Evolutionary conservation across 1,140 invertebrate genomes (phyloP).

Genomic region (Trichonephila clavipes): DNA sequence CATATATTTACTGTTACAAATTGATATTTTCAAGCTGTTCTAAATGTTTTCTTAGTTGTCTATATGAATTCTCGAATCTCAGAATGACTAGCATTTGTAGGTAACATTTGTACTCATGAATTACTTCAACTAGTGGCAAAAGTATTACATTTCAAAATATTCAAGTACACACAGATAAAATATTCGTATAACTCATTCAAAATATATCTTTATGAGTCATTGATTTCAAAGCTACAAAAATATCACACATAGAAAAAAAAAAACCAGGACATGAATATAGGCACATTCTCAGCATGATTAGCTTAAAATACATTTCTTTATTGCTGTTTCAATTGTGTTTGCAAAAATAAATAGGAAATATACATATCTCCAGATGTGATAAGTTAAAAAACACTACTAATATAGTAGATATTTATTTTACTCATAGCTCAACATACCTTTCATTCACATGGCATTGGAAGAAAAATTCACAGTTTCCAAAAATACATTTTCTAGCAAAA

Average conservation of each 20-base stretch:
- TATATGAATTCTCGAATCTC: no score
- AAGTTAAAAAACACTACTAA: conserved; percentile 25
- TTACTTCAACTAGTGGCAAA: background rate
- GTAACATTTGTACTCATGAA: background rate
- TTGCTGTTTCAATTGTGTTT: conserved; percentile 30
- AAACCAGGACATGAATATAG: conserved; percentile 23
- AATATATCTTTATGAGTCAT: background rate
- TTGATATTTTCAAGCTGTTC: no score
- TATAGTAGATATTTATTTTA: conserved; percentile 2
- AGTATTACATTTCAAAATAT: background rate
- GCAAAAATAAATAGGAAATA: conserved; percentile 32
- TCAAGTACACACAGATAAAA: background rate
- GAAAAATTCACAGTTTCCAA: background rate
- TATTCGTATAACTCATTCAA: background rate
- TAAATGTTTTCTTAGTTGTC: no score
- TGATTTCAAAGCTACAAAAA: conserved; percentile 19
- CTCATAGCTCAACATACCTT: background rate
- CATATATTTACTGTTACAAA: no score
- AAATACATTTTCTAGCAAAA: conserved; percentile 30
- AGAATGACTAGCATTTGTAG: background rate
- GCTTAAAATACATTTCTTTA: conserved; percentile 5
- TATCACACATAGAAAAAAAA: conserved; percentile 3
- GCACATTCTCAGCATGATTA: conserved; percentile 37
- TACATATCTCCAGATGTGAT: background rate
- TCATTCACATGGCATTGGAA: background rate